Base-by-base conservation (phyloP, 2,888 invertebrate species). In the Noctua pronuba region DNA sequence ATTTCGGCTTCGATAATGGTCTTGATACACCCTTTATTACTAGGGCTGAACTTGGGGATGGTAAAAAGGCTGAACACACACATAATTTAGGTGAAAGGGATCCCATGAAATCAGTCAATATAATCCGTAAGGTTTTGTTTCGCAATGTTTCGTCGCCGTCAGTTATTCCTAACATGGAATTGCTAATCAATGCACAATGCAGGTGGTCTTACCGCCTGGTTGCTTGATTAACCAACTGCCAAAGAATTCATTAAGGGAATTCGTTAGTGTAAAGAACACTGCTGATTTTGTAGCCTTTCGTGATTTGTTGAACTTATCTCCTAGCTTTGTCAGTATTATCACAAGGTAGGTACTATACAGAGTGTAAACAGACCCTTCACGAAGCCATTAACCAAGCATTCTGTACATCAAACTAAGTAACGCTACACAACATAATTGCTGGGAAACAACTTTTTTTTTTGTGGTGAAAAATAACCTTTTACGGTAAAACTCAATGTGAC, bases 151-250 rank as follows among this genome's bases (percentile, higher is more conserved):
- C 24, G 18, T n/a, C 44, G 64, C 10, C n/a, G 28, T n/a, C 31
- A 46, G 46, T 38, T 0, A 76, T 82, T 44, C 24, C 35, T 18
- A 76, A 49, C 65, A 49, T 35, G 16, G 58, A 65, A 83, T 80
- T n/a, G 21, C 31, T 69, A 78, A 81, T 81, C 41, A 38, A 83
- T 64, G 21, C 41, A 44, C 71, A 71, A 71, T 65, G 58, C 67
- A 64, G 80, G 80, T 80, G 80, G 81, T 83, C 84, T 58, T 49
- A 68, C 62, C 16, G 58, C n/a, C 16, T 49, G 5, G 21, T 66
- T 70, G 21, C 65, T 24, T 77, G 28, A 31, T 55, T 66, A 77
- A 77, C 44, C 65, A 35, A 65, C 52, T 49, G 38, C n/a, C 7
- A 16, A 70, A 60, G 60, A 77, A 82, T 70, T 52, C 0, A 60